These are phyloP conservation scores for Syritta pipiens DNA, from an alignment of 2,888 invertebrate genomes.

Conservation along the genomic window DNA sequence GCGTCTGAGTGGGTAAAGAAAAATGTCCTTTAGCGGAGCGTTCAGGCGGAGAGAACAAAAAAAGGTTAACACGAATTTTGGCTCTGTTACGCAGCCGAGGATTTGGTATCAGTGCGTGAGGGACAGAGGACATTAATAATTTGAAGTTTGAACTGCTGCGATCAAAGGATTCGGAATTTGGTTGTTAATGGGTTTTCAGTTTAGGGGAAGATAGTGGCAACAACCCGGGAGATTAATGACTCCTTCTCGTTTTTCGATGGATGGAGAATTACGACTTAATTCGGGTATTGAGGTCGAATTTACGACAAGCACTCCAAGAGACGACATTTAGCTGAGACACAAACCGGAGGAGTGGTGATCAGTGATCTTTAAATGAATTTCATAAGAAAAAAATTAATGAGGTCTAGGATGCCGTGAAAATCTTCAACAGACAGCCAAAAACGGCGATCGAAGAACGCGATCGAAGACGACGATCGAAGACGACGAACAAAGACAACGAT, in stretches of 20 bases:
- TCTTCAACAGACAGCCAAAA: too few relatives aligned
- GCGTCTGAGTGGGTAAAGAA: constrained; percentile 49
- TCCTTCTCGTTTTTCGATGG: background rate
- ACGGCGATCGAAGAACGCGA: too few relatives aligned
- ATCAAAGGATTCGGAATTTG: background rate
- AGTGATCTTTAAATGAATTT: too few relatives aligned
- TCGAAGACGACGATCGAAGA: too few relatives aligned
- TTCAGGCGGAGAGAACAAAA: constrained; percentile 4
- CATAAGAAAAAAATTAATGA: too few relatives aligned
- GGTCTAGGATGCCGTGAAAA: too few relatives aligned
- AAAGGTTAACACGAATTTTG: constrained; percentile 1
- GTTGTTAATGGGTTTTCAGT: constrained; percentile 8
- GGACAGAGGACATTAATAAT: constrained; percentile 38
- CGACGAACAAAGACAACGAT: too few relatives aligned
- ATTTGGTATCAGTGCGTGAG: constrained; percentile 9
- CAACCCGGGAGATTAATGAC: constrained; percentile 5
- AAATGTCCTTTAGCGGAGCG: constrained; percentile 37
- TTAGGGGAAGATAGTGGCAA: constrained; percentile 2
- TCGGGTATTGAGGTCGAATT: background rate
- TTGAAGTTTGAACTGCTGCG: background rate
- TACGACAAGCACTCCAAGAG: too few relatives aligned
- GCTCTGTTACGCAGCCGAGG: background rate
- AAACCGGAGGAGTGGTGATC: too few relatives aligned
- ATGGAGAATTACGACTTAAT: background rate
- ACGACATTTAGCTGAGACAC: too few relatives aligned